phyloP scores from a whole-genome alignment of 2,113 vertebrate species.

The Amazona vittata region DNA sequence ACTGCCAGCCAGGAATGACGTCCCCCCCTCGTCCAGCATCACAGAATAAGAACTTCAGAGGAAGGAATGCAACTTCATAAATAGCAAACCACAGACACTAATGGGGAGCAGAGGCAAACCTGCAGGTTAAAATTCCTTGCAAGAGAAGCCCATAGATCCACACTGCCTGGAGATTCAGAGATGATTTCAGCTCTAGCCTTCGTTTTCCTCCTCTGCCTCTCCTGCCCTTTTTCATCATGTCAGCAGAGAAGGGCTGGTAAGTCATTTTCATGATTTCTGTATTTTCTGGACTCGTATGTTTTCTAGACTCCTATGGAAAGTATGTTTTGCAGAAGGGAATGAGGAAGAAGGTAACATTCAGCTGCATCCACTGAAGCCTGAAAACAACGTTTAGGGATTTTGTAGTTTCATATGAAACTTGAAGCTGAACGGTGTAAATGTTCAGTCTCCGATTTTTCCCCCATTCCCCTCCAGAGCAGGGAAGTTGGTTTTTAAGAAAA shows the following conservation, averaged over 20 bases:
- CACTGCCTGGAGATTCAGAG: neutral
- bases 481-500: neutral
- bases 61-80: constrained; percentile 64
- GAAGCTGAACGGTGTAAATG: neutral
- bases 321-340: neutral
- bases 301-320: neutral
- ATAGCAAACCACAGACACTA: constrained; percentile 41
- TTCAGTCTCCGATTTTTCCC: neutral
- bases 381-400: neutral
- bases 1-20: constrained; percentile 62
- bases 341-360: neutral
- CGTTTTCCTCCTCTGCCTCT: constrained; percentile 29
- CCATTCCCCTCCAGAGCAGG: neutral
- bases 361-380: neutral
- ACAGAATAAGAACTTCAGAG: constrained; percentile 47
- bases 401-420: neutral
- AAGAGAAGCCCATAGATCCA: neutral
- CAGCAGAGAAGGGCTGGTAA: constrained; percentile 62
- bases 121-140: neutral
- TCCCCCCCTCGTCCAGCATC: constrained; percentile 37
- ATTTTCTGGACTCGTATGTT: rapidly evolving
- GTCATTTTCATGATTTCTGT: neutral
- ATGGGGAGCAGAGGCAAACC: constrained; percentile 48
- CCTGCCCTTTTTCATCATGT: neutral
- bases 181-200: neutral